These are phyloP conservation scores for Psilopogon haemacephalus DNA, from an alignment of 2,113 vertebrate species.

Conservation along the genomic window DNA sequence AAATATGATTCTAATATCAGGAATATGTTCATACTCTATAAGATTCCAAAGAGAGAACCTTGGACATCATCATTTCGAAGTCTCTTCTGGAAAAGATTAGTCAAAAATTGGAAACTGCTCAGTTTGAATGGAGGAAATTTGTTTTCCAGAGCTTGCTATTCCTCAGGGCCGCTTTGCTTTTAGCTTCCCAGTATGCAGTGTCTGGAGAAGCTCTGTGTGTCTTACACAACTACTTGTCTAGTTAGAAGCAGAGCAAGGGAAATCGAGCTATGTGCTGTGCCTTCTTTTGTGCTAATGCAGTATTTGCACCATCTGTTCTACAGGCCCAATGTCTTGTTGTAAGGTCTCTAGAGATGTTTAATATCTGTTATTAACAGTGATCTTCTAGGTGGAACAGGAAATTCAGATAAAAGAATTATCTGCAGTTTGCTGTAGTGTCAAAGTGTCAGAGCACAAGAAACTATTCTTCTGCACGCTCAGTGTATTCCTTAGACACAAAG, in stretches of 20 bases:
- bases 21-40: neutral
- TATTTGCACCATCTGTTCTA: neutral
- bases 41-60: neutral
- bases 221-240: neutral
- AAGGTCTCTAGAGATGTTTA: neutral
- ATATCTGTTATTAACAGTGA: neutral
- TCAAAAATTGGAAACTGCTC: neutral
- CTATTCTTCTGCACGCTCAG: neutral
- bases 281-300: neutral
- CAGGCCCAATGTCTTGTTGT: neutral
- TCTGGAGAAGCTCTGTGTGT: neutral
- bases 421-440: neutral
- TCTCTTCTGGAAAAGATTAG: neutral
- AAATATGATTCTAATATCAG: neutral
- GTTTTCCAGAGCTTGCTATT: neutral
- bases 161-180: neutral
- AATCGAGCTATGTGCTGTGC: neutral
- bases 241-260: neutral
- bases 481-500: conserved; percentile 2
- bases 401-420: neutral
- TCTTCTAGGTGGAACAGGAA: neutral
- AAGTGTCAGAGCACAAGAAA: neutral
- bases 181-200: neutral
- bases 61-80: neutral
- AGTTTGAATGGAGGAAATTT: neutral